Conservation (phyloP, 1,140 invertebrate genomes). For the Heliconius hermathena region DNA sequence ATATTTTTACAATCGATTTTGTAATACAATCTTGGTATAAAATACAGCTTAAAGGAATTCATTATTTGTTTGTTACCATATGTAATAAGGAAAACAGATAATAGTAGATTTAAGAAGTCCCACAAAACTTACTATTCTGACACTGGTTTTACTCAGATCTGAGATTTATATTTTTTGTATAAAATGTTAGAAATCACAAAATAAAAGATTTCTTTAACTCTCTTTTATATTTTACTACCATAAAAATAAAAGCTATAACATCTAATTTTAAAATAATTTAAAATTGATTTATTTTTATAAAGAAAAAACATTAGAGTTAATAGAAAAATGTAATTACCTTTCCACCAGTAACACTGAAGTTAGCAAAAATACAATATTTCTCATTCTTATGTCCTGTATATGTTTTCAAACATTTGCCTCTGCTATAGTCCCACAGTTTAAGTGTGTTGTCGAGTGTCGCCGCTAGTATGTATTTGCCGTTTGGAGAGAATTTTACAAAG, state of each 20-base stretch:
- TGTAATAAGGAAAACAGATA: no score
- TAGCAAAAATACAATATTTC: slow-evolving; percentile 99
- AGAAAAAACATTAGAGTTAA: no score
- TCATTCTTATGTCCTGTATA: slow-evolving; percentile 99
- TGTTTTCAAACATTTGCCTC: slow-evolving; percentile 98
- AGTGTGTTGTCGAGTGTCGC: slow-evolving; percentile 99
- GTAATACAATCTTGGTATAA: neutral
- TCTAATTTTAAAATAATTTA: no score
- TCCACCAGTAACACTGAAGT: slow-evolving; percentile 99
- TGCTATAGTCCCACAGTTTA: slow-evolving; percentile 99
- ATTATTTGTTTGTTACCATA: no score
- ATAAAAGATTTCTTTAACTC: no score
- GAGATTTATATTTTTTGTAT: no score
- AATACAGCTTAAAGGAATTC: neutral
- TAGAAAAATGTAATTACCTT: slow-evolving; percentile 86
- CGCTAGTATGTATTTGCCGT: slow-evolving; percentile 99
- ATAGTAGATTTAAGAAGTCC: neutral
- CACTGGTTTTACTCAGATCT: no score
- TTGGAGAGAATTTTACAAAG: slow-evolving; percentile 99
- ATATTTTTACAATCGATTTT: neutral
- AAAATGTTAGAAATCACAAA: no score
- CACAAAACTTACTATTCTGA: neutral
- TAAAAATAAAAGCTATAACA: no score
- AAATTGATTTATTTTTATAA: no score
- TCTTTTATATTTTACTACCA: no score